Conservation (phyloP, 2,113 vertebrate genomes). For the Salvelinus namaycush region DNA sequence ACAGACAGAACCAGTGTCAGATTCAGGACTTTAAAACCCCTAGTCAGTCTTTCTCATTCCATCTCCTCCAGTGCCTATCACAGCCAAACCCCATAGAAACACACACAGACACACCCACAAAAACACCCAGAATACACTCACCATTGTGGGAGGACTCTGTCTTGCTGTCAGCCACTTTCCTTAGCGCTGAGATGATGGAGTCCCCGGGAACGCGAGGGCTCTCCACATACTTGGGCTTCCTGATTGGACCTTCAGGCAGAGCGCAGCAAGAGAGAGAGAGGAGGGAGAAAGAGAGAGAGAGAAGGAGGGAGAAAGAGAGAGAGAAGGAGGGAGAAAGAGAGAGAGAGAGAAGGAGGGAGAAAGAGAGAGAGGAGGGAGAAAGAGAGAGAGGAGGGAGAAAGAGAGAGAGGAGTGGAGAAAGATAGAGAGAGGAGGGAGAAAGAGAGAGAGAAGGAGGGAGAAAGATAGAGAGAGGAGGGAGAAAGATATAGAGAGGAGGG, state of each 20-base stretch:
- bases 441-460: constrained; percentile 19
- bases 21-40: no score
- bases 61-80: no score
- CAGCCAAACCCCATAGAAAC: no score
- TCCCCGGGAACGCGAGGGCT: constrained; percentile 92
- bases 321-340: no score
- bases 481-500: constrained; percentile 14
- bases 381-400: neutral
- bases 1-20: no score
- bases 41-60: no score
- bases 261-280: constrained; percentile 25
- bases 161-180: constrained; percentile 74
- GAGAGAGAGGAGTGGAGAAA: constrained; percentile 7
- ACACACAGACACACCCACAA: constrained; percentile 10
- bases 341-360: no score
- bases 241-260: constrained; percentile 81
- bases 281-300: constrained; percentile 28
- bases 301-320: no score
- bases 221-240: constrained; percentile 97
- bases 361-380: neutral
- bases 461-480: neutral
- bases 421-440: constrained; percentile 11
- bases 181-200: constrained; percentile 76
- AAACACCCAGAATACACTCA: constrained; percentile 45
- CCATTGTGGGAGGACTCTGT: constrained; percentile 53